Evolutionary conservation across 2,797 vertebrate species (phyloP), one percentile per base, ranked within the genome.

Genomic region (Syndactyla subalaris): DNA sequence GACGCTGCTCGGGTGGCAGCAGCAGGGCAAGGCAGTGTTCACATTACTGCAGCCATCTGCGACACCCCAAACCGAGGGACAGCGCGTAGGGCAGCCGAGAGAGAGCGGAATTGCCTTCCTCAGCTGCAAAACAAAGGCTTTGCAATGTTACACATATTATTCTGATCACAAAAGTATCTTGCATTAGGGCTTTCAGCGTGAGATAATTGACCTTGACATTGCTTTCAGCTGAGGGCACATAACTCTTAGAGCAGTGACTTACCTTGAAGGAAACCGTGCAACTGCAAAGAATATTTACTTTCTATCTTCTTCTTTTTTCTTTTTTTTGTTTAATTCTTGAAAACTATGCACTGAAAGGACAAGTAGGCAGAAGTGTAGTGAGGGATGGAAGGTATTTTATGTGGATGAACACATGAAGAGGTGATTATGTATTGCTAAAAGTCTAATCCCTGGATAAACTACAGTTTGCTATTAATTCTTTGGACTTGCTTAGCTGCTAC

Each of bases 131-230:
- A 96, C 95, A 95, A 97, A 97, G 95, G 85, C 79, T 95, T 70
- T 71, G 57, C 95, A 54, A 68, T 11, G 70, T 79, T 93, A 93
- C 70, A 93, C 77, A 39, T 92, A 87, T 94, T 95, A 96, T 96
- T 96, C 93, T 95, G 94, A 97, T 97, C 96, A 92, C 94, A 97
- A 84, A 96, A 94, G 82, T 93, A 90, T 87, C 95, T 93, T 94
- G 96, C 97, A 96, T 96, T 97, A 94, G 96, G 92, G 77, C 87
- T 96, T 97, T 96, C 87, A 94, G 97, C 34, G 14, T 94, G 93
- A 95, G 92, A 96, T 97, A 97, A 97, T 95, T 97, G 97, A 97
- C 97, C 97, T 97, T 97, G 97, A 95, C 94, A 84, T 88, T 93
- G 95, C 96, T 96, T 97, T 96, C 95, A 93, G 97, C 95, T 96